phyloP scores from a whole-genome alignment of 2,888 invertebrate species.

The Galerucella calmariensis region DNA sequence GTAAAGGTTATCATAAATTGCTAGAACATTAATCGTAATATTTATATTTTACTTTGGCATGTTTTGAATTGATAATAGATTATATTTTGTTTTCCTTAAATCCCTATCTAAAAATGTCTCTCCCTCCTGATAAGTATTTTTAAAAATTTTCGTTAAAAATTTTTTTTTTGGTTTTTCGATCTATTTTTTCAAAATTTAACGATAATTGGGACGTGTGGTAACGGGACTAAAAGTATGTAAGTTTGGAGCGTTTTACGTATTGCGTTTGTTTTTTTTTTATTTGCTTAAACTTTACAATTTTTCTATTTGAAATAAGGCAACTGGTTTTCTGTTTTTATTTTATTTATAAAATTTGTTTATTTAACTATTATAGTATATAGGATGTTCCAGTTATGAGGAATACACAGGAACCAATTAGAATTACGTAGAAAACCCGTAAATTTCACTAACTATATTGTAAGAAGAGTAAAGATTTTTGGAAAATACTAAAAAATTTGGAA shows the following conservation, averaged over 20 bases:
- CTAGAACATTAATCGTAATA: conserved; percentile 41
- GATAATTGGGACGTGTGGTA: conserved; percentile 1
- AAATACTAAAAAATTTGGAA: too few species aligned
- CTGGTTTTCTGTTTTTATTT: conserved; percentile 1
- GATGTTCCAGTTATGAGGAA: not conserved
- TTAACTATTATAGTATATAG: not conserved
- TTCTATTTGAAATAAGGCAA: not conserved
- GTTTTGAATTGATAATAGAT: conserved; percentile 40
- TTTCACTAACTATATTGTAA: too few species aligned
- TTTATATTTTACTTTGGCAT: conserved; percentile 46
- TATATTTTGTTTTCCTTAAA: conserved; percentile 34
- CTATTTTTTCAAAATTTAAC: conserved; percentile 10
- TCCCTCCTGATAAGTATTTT: conserved; percentile 31
- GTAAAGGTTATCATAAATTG: conserved; percentile 38
- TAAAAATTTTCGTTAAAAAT: conserved; percentile 27
- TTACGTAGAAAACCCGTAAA: too few species aligned
- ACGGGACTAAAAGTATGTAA: not conserved
- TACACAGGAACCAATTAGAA: too few species aligned
- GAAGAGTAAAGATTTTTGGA: too few species aligned
- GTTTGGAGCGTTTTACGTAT: conserved; percentile 5
- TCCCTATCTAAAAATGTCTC: conserved; percentile 36
- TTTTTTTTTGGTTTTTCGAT: conserved; percentile 17
- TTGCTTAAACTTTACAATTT: not conserved
- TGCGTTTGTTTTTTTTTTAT: not conserved
- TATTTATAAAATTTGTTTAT: not conserved